Conservation (phyloP, 1,140 invertebrate species). For the Pseudomyrmex flavicornis region DNA sequence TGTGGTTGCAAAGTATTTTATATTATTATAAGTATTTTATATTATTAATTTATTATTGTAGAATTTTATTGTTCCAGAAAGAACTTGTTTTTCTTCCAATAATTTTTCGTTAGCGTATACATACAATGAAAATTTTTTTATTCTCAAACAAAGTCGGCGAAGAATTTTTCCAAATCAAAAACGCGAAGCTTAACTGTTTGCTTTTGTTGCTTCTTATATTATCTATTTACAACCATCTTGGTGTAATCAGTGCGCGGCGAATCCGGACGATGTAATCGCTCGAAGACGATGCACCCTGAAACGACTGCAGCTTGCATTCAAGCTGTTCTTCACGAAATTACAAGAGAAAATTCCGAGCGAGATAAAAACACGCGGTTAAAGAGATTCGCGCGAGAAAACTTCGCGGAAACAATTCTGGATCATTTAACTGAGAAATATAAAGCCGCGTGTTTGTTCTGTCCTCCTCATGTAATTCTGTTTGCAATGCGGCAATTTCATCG, state of each 20-base stretch:
- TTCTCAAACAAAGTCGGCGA: background rate
- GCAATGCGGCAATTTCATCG: conserved; percentile 6
- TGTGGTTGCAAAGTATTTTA: no score
- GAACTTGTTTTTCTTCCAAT: no score
- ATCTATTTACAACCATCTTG: conserved; percentile 9
- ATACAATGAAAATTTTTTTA: background rate
- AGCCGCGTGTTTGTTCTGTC: background rate
- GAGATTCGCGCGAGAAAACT: conserved; percentile 10
- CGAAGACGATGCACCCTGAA: conserved; percentile 27
- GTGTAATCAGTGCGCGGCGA: conserved; percentile 19
- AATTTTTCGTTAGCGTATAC: no score
- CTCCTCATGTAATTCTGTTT: conserved; percentile 16
- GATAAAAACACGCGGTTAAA: conserved; percentile 54
- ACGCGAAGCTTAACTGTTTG: conserved; percentile 15
- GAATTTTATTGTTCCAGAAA: no score
- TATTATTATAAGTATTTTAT: no score
- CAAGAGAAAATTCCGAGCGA: conserved; percentile 34
- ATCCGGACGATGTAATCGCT: conserved; percentile 31
- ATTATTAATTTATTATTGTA: no score
- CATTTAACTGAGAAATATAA: conserved; percentile 18
- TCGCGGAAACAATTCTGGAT: conserved; percentile 43
- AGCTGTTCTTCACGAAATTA: conserved; percentile 37
- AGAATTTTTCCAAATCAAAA: background rate
- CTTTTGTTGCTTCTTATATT: background rate
- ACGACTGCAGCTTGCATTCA: conserved; percentile 44